Percentiles rank a stretch among this genome's conserved stretches.
phyloP scores from a whole-genome alignment of 2,113 vertebrate genomes.

The Podiceps cristatus region DNA sequence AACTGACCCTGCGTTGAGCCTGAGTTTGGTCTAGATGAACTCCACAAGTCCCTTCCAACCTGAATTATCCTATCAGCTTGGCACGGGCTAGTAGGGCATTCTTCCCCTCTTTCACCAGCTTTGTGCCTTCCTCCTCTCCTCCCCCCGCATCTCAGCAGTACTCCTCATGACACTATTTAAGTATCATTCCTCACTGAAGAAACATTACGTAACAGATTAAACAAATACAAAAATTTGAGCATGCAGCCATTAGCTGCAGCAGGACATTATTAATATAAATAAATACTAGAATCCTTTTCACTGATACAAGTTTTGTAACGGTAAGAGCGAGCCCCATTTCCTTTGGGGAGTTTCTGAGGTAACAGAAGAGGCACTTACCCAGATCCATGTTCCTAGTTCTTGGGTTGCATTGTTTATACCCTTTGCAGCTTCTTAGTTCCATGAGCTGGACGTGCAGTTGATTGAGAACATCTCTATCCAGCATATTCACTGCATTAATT shows the following conservation, averaged over 20 bases:
- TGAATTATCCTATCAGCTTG: neutral
- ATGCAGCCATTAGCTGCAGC: neutral
- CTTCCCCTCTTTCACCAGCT: neutral
- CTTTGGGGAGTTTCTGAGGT: neutral
- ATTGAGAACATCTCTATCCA: conserved; percentile 89
- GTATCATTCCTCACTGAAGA: neutral
- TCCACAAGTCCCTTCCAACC: neutral
- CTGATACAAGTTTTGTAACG: neutral
- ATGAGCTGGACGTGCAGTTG: conserved; percentile 91
- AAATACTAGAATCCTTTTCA: neutral
- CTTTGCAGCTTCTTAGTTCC: conserved; percentile 92
- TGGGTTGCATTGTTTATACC: conserved; percentile 92
- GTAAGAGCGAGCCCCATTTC: neutral
- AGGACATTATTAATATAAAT: neutral
- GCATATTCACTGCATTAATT: conserved; percentile 89
- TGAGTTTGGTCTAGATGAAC: neutral
- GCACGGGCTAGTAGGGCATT: neutral
- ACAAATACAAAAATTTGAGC: neutral
- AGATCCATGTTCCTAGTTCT: conserved; percentile 86
- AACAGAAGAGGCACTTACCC: conserved; percentile 73
- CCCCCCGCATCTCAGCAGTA: neutral
- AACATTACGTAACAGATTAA: neutral
- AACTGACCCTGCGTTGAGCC: neutral
- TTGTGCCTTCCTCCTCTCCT: neutral
- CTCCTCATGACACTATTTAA: neutral